Evolutionary conservation across 35 echinoderm and acorn worm species (phyloP), one percentile per base, ranked within the genome.

Genomic region (Ptychodera flava): DNA sequence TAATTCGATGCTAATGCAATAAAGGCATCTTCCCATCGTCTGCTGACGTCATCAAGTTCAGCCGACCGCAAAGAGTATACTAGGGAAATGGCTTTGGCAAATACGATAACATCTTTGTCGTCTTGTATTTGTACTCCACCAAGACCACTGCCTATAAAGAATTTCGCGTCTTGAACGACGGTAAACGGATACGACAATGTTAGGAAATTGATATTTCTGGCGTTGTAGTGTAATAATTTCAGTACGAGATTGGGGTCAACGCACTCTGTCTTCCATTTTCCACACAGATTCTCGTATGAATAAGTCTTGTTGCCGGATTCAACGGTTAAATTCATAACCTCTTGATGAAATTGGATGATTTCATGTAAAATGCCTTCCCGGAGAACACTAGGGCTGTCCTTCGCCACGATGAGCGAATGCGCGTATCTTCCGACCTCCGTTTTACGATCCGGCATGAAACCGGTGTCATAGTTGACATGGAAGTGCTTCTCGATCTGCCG

Each of bases 181-280:
- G 78, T 34, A 36, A 85, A 88, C 0, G 94, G 94, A 36, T 88
- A 97, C 15, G 91, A 90, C 22, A 93, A 10, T 31, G 85, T 93
- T 29, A 90, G 38, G 45, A 84, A 29, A 38, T 90, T 34, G 36
- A 87, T 84, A 33, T 80, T 75, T 16, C 81, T 81, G 2, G 76
- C 78, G 16, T 79, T 85, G 36, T 37, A 10, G 1, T 83, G 16
- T 2, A 30, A 36, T n/a, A 83, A 36, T 30, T 34, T 30, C 34
- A 83, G 28, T 30, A 83, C 14, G 1, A 86, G 85, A 82, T 91
- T 82, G 28, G 64, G 52, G 64, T 81, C 15, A n/a, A n/a, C n/a
- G n/a, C n/a, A n/a, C n/a, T n/a, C 16, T 37, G 34, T 52, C 15
- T 78, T 34, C 90, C 90, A 91, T 79, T 87, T 91, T 77, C 91